Evolutionary conservation across 2,888 invertebrate species (phyloP), one percentile per base, ranked within the genome.

Genomic region (Abrostola tripartita): DNA sequence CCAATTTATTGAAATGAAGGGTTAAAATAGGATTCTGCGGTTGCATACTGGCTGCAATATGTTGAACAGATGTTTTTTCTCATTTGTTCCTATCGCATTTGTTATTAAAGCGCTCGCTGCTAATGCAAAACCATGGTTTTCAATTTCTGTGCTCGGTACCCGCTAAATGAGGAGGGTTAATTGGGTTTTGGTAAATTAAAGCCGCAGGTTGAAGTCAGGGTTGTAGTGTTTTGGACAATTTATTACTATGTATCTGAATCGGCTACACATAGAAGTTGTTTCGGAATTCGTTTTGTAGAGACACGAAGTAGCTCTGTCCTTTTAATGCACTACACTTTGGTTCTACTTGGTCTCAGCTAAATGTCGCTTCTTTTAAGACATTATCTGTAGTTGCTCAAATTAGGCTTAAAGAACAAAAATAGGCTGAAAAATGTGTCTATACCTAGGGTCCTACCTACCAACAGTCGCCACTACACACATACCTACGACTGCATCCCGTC

Each of bases 1-100:
- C 74, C 84, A 84, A 87, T 87, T 86, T 87, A 88, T 88, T 85
- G 86, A 84, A 87, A 88, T 82, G 84, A 85, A 85, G 81, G 82
- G 80, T 81, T 82, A 79, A 76, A 85, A 85, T 87, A 77, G 81
- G 66, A 84, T 84, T 82, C 71, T 82, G 87, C 68, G 88, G 87
- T 86, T 72, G 63, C 68, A 74, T 56, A 67, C 70, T 58, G 37
- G 63, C 56, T 68, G 75, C 78, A 73, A 71, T 78, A 75, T 65
- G 66, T 67, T 57, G 58, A 62, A 57, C 69, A 68, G 65, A 78
- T 73, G 73, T 76, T 80, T 78, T 70, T 72, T 44, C 73, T 70
- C 35, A 64, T 71, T 64, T 73, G 68, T 78, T 66, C 50, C 40
- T 52, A 52, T 51, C 37, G 35, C 36, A 56, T 68, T 71, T 60